A percentile compares a stretch with the other conserved stretches of the same genome.
Evolutionary conservation across 2,888 invertebrate species (phyloP).

Genomic region (Philhelius pedissequus): DNA sequence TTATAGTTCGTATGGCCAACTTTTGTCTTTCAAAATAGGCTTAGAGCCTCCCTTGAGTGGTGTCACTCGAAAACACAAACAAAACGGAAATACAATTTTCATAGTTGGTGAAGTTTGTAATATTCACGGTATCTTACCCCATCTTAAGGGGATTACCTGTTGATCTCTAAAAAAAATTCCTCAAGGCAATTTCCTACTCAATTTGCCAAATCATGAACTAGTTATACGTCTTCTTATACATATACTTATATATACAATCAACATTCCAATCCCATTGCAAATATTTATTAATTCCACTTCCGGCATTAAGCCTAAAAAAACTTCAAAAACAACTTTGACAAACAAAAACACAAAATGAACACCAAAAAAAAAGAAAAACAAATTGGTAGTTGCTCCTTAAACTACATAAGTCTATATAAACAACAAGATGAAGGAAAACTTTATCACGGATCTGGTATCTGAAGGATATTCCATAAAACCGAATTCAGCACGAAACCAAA

Average conservation of each 20-base stretch:
- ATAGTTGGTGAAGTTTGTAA: background rate
- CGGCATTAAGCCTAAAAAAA: slow-evolving; percentile 6
- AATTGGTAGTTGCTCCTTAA: background rate
- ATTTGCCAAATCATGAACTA: background rate
- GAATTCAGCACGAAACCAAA: slow-evolving; percentile 40
- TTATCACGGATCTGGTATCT: slow-evolving; percentile 9
- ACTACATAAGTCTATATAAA: background rate
- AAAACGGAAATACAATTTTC: background rate
- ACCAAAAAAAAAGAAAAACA: background rate
- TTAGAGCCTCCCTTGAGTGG: no score
- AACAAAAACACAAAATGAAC: background rate
- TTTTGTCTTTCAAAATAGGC: no score
- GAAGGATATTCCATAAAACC: slow-evolving; percentile 29
- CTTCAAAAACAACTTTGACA: slow-evolving; percentile 54
- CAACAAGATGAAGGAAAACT: slow-evolving; percentile 21
- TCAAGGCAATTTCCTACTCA: background rate
- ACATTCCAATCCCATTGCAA: slow-evolving; percentile 47
- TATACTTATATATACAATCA: slow-evolving; percentile 40
- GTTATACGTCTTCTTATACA: no score
- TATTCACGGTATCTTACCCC: background rate
- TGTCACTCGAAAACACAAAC: no score
- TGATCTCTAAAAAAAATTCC: background rate
- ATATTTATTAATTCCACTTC: slow-evolving; percentile 54
- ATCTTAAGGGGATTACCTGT: background rate
- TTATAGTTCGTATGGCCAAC: no score